Percentiles rank a stretch among this genome's conserved stretches.
Evolutionary conservation across 1,140 invertebrate species (phyloP).

Genomic region (Stratiolaelaps scimitus): DNA sequence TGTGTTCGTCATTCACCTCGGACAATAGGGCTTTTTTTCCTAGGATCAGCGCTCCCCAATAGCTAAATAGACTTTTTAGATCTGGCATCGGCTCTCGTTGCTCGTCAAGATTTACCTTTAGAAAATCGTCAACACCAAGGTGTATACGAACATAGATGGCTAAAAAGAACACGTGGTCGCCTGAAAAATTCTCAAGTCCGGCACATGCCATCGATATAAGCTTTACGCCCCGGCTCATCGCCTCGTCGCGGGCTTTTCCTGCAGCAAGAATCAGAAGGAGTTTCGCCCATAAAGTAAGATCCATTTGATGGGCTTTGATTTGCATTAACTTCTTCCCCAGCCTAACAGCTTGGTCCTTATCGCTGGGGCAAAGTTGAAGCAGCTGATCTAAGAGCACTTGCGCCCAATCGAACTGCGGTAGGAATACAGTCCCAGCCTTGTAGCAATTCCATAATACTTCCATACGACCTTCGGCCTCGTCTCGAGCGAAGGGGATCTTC

Average conservation of each 20-base stretch:
- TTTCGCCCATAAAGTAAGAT: constrained; percentile 12
- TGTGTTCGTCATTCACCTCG: not conserved
- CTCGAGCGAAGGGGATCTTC: constrained; percentile 17
- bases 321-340: not conserved
- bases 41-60: not conserved
- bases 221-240: not conserved
- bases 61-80: not conserved
- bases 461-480: not conserved
- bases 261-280: not conserved
- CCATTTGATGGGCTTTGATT: not conserved
- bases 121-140: not conserved
- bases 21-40: not conserved
- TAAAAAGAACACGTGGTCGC: not conserved
- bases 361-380: not conserved
- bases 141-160: not conserved
- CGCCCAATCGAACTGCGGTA: constrained; percentile 1
- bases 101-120: not conserved
- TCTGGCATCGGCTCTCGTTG: not conserved
- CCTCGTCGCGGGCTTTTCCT: not conserved
- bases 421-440: not conserved
- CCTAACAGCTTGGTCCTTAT: not conserved
- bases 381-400: not conserved
- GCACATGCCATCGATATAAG: not conserved
- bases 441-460: not conserved
- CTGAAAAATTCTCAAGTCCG: not conserved